Evolutionary conservation across 1,140 invertebrate species (phyloP), one percentile per base, ranked within the genome.

Genomic region (Lasioglossum albipes): DNA sequence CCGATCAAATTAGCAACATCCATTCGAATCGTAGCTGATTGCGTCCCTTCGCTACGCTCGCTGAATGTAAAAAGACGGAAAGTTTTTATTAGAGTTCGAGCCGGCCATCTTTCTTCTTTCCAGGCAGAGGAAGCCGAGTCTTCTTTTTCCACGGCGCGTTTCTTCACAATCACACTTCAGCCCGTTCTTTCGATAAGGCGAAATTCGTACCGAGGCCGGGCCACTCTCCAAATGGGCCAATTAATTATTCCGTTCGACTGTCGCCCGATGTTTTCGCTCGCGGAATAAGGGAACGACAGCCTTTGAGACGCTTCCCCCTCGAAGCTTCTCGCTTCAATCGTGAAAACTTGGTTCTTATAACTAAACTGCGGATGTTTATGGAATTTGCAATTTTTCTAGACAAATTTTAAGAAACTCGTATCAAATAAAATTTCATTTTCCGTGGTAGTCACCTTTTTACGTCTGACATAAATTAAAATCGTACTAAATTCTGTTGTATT

Each of bases 21-120:
- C 67, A 77, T 74, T 75, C 70, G 79, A 87, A 81, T 89, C 80
- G 83, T 79, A 85, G 82, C 72, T 91, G 89, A 91, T 91, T 90
- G 91, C 88, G 84, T 79, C 69, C 52, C 41, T 36, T 76, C 69
- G 54, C 61, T 52, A 73, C 64, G 77, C 41, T 61, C 71, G 41
- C 45, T 75, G 81, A 83, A 89, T 82, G 86, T 79, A 88, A 88
- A 90, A 88, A 77, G 83, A 87, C 31, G 36, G 72, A 81, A 78
- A 87, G 82, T 87, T 89, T 90, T 90, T 87, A 89, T 89, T 86
- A 85, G 81, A 45, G 73, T 27, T 41, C 52, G 18, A n/a, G 7
- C 22, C 12, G 10, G 36, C 49, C 13, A 41, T 66, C 49, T 27
- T 27, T 9, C 49, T 45, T 31, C 36, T 7, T 18, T n/a, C 42